Evolutionary conservation across 2,797 vertebrate species (phyloP), one percentile per base, ranked within the genome.

Genomic region (Melanotaenia pygmaea): DNA sequence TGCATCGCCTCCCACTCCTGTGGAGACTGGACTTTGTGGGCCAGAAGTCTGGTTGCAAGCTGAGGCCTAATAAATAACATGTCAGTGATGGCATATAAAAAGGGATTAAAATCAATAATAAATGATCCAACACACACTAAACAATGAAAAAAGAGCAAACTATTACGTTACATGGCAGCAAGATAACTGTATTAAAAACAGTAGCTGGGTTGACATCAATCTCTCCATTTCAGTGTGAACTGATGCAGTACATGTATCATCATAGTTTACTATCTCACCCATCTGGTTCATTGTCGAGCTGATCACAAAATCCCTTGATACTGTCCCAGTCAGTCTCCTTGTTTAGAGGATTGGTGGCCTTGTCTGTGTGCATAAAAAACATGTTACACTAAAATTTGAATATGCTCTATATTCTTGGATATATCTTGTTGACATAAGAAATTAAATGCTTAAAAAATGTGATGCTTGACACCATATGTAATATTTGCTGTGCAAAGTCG

Each of bases 1-100:
- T 99, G 98, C 91, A 97, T 90, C 3, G 98, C 97, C 93, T 99
- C 98, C 97, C 96, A 99, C 87, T 99, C 97, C 91, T 99, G 98
- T 0, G 98, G 98, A 53, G 98, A 99, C 88, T 99, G 98, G 91
- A 99, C 97, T 95, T 99, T 99, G 90, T 99, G 98, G 47, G 97
- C 97, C 88, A 99, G 90, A 60, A 99, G 96, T 79, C 97, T 95
- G 59, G 97, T 98, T 72, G 97, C 98, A 82, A 98, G 94, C 82
- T 94, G 94, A 30, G 94, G 95, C 43, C 95, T 95, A 66, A 76
- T 6, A 8, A 56, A 51, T 72, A 45, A 66, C 28, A 2, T 30
- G 26, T 56, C 53, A 56, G 14, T 5, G 5, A 28, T 16, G 8
- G 6, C 7, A 1, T 24, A 2, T 58, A 34, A 59, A 18, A 8